Conservation (phyloP, 92 coral and sea anemone genomes). For the Porites rus region DNA sequence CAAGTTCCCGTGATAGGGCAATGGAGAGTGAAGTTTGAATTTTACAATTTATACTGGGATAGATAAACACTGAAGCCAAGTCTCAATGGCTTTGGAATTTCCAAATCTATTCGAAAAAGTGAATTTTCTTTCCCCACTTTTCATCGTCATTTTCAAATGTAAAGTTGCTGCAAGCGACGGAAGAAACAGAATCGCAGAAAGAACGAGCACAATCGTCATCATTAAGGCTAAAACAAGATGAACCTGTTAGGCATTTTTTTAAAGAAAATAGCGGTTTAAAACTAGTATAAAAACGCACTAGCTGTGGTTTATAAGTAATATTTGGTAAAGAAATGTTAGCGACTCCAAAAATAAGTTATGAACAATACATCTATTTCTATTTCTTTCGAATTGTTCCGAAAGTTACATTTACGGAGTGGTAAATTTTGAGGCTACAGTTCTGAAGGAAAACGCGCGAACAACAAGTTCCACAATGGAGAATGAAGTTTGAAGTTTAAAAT, state of each 20-base stretch:
- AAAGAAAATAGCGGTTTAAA: no score
- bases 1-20: background rate
- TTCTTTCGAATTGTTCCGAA: no score
- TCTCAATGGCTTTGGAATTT: conserved; percentile 5
- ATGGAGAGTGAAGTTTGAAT: background rate
- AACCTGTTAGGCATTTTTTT: no score
- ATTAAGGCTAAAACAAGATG: background rate
- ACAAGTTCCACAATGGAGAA: background rate
- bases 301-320: no score
- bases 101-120: background rate
- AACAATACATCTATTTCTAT: no score
- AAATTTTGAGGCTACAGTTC: no score
- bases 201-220: conserved; percentile 31
- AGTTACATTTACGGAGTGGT: no score
- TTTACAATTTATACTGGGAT: background rate
- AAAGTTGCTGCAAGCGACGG: conserved; percentile 21
- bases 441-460: no score
- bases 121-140: background rate
- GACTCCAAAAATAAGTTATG: no score
- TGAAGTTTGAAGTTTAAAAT: background rate
- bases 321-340: no score
- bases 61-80: conserved; percentile 31
- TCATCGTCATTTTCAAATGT: background rate
- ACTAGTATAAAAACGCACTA: no score
- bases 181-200: conserved; percentile 41